Evolutionary conservation across 2,888 invertebrate genomes (phyloP), one percentile per base, ranked within the genome.

Genomic region (Neoitamus cyanurus): DNA sequence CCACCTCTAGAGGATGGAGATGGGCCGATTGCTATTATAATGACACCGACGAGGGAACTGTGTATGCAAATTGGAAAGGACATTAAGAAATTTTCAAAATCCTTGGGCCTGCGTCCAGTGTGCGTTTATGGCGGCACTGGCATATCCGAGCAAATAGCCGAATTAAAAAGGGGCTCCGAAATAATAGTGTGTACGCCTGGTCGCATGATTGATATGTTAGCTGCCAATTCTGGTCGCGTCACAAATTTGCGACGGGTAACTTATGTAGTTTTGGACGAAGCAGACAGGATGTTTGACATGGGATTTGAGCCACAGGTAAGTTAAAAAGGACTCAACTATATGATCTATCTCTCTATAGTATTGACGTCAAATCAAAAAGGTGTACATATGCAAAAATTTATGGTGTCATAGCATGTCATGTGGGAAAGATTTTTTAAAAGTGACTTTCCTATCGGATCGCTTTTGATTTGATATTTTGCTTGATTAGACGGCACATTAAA

Each of bases 221-320:
- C 99, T 0, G 99, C 99, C 0, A 99, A 99, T 91, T 97, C 97
- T 72, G 99, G 99, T 86, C 94, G 98, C 87, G 99, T 99, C 1
- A 99, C 99, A 6, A 99, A 99, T 92, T 92, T 99, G 85, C 93
- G 97, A n/a, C 93, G 99, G 68, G 98, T 98, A 58, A 99, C 99
- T 0, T 99, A 99, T 90, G 95, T 99, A 69, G 99, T 99, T 0
- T 92, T 99, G 46, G 99, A 99, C 90, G 99, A 99, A 92, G 99
- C 99, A 0, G 99, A 99, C 91, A 93, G 99, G 68, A 99, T 99
- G 99, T 99, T 99, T 90, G 99, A 99, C 90, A 99, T 99, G 98
- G 99, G 99, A 20, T 99, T 99, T 90, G 99, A 99, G 85, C 91
- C 91, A 30, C 91, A 91, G 87, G 91, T 91, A 84, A 20, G 25